Base-by-base conservation (phyloP, 2,113 vertebrate species). In the Strix uralensis region DNA sequence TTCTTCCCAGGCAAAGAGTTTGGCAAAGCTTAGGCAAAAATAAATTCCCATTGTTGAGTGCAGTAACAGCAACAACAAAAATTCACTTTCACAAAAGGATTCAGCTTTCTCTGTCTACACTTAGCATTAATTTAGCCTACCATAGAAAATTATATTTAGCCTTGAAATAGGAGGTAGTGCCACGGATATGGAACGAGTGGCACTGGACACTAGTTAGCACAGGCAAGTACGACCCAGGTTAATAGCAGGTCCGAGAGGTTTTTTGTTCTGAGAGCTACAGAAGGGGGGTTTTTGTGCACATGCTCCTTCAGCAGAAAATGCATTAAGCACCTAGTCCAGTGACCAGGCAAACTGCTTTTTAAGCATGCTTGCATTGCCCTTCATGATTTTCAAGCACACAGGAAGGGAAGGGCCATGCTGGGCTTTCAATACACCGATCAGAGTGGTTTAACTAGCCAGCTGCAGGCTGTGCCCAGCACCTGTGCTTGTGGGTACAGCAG, bases 171-270 rank as follows among this genome's bases (percentile, higher is more conserved):
- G 13, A 44, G 25, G 63, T 20, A 32, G 38, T 5, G 25, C n/a
- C 57, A 59, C 0, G 4, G 44, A 10, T 7, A 14, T 5, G 25
- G 44, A 49, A 67, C 2, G 2, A 42, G 12, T 5, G 15, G 44
- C 44, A 23, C n/a, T 5, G 15, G 42, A 20, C 42, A 49, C 15
- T 6, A 15, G 26, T 16, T 20, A 30, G 44, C 9, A 1, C 20
- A 25, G 44, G 52, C 3, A 2, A 73, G 81, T 46, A 38, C 0
- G 1, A 17, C 8, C 57, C 58, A 36, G 20, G 38, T 51, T 26
- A 36, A 13, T 1, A 44, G 32, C 32, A 25, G 36, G 36, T 49
- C 30, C 51, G 11, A 67, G 36, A n/a, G 10, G 19, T 29, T 25
- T 51, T 49, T 25, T 49, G 15, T 20, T 49, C n/a, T 1, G 7